Evolutionary conservation across 2,797 vertebrate genomes (phyloP), one percentile per base, ranked within the genome.

Genomic region (Pitangus sulphuratus): DNA sequence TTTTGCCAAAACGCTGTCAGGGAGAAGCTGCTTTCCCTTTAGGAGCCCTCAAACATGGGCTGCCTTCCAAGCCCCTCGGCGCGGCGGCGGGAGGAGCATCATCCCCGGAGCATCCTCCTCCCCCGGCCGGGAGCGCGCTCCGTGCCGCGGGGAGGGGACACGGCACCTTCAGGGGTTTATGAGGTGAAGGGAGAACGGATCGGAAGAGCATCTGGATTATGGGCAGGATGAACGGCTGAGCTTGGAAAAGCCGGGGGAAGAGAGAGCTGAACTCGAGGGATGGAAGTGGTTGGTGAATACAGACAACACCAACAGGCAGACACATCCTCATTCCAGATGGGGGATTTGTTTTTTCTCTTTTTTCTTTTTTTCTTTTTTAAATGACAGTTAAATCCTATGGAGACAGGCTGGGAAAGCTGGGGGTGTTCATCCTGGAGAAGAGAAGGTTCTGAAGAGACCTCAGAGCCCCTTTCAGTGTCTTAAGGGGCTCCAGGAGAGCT

Each of bases 11-110:
- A 37, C 0, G 12, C 84, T 94, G 86, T 89, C 92, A 87, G 5
- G 4, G 80, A 92, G 77, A 92, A 95, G 92, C 88, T 90, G 88
- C 94, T 96, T 79, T 87, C 80, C 86, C 89, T 84, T 75, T 4
- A 81, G 95, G 84, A 90, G 83, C 83, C 86, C 89, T 93, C 83
- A 57, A 17, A 53, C 8, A 12, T 35, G 90, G 95, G 95, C 93
- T 90, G 18, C 57, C 42, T 61, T 94, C 93, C 93, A 88, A 87
- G 85, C 47, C 85, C 70, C 65, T 54, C 31, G 4, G 35, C 84
- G 25, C 1, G 0, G 40, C 9, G 9, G 45, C 1, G 0, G 17
- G 9, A 25, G 84, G 70, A 87, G 54, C 87, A 18, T 17, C 89
- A 0, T 6, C 0, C 78, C 26, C 6, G 0, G 60, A 60, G 53